Base-by-base conservation (phyloP, 2,888 invertebrate genomes). In the Bombylius discolor region DNA sequence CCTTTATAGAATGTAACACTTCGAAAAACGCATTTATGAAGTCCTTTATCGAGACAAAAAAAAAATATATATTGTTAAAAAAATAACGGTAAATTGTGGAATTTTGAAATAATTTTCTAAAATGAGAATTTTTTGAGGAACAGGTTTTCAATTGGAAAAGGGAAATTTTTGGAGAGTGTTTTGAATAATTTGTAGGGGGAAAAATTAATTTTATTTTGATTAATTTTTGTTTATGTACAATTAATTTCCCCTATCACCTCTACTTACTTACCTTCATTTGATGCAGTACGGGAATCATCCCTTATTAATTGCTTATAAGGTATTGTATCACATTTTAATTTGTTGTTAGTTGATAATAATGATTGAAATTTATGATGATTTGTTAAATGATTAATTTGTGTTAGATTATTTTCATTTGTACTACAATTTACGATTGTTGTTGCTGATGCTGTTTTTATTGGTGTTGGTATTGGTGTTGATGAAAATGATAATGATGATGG, bases 1-100 rank as follows among this genome's bases (percentile, higher is more conserved):
- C 91, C 91, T 74, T 92, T 92, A 75, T 85, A 84, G 70, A 89
- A 89, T 56, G 82, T 81, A 12, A 83, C 79, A 1, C 63, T 68
- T 58, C 68, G 70, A n/a, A 62, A 42, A 47, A 55, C 51, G 49
- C 60, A 61, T 23, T 58, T 60, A 32, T 60, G 58, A 1, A 61
- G 34, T 36, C 61, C 64, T 63, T 11, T 33, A 51, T 34, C 36
- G 5, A 6, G 6, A 13, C 13, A 32, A 48, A 48, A 33, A 56
- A 13, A 46, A 44, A 52, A 49, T 9, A 23, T 31, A 36, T 34
- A 47, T n/a, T 36, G 34, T n/a, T 33, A 51, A 31, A 23, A 31
- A 36, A 50, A 50, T 47, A 4, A 44, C 23, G 23, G 23, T 23
- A 23, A 23, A 11, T 51, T 13, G 32, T 14, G 13, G 7, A 36